Base-by-base conservation (phyloP, 64 coral and sea anemone species). In the Hydrozoanthus tunicans region DNA sequence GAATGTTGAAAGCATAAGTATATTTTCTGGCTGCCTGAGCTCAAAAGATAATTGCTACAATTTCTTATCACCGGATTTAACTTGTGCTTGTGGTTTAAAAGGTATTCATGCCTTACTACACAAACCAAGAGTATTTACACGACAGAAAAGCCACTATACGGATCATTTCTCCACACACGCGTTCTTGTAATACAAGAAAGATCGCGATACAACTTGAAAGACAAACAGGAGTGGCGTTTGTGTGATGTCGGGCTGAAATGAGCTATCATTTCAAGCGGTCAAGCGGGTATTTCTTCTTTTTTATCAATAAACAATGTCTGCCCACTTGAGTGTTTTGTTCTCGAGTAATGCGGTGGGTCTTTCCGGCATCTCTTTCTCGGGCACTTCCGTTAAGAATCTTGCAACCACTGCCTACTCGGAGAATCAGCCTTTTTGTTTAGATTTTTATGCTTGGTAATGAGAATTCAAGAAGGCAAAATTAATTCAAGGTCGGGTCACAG, bases 391-490 rank as follows among this genome's bases (percentile, higher is more conserved):
- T 88, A 74, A 73, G 23, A 17, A 5, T 5, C 55, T 82, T 68
- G 15, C 15, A 43, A 68, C 17, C 66, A 56, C 58, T 66, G 57
- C 66, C 17, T 26, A 88, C 84, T 73, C 84, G 15, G 25, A 7
- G 67, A 13, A 59, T 25, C 84, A 57, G 70, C 67, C 17, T 26
- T 74, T 73, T 73, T 88, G 60, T 55, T 88, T 88, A 73, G 43
- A 24, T 58, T 88, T 43, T 61, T 53, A 51, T 20, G 68, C 58
- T 70, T 88, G 54, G 23, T 73, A 55, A 74, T 59, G 84, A 75
- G 84, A 88, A 88, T 73, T 88, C 68, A 74, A 88, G 73, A 73
- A 88, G 69, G 54, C 12, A 12, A 88, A 88, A 73, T 60, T 73
- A 53, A 68, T 67, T 73, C 73, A 24, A 59, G 69, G 56, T 88